phyloP scores from a whole-genome alignment of 1,140 invertebrate species.

The Brachystomella parvula region DNA sequence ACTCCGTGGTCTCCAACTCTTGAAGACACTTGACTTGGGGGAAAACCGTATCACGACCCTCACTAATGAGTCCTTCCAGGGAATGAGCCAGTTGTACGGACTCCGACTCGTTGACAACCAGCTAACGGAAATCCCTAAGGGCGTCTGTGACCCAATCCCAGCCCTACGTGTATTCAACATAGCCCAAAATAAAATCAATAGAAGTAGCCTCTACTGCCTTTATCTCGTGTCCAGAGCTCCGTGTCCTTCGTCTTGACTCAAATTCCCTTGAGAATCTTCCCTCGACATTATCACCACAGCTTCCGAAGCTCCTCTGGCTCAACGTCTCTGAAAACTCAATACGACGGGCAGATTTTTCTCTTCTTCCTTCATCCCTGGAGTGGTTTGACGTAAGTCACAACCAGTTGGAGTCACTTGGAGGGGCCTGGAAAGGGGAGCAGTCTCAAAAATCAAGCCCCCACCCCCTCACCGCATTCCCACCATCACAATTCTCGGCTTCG shows the following conservation, averaged over 20 bases:
- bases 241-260: constrained; percentile 74
- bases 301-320: constrained; percentile 70
- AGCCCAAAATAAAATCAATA: constrained; percentile 76
- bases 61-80: constrained; percentile 64
- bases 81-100: constrained; percentile 54
- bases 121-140: constrained; percentile 70
- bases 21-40: constrained; percentile 76
- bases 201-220: constrained; percentile 73
- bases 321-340: constrained; percentile 81
- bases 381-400: constrained; percentile 86
- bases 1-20: constrained; percentile 60
- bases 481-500: constrained; percentile 49
- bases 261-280: constrained; percentile 72
- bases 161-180: constrained; percentile 75
- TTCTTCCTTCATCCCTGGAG: constrained; percentile 75
- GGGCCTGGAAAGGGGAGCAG: neutral
- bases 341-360: constrained; percentile 73
- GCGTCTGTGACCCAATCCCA: constrained; percentile 74
- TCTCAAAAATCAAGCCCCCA: constrained; percentile 55
- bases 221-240: constrained; percentile 60
- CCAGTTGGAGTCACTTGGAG: constrained; percentile 71
- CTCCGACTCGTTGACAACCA: constrained; percentile 74
- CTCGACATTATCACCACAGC: constrained; percentile 66
- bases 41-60: constrained; percentile 75
- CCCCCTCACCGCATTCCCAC: constrained; percentile 15